phyloP scores from a whole-genome alignment of 2,113 vertebrate genomes.

The Heliornis fulica region DNA sequence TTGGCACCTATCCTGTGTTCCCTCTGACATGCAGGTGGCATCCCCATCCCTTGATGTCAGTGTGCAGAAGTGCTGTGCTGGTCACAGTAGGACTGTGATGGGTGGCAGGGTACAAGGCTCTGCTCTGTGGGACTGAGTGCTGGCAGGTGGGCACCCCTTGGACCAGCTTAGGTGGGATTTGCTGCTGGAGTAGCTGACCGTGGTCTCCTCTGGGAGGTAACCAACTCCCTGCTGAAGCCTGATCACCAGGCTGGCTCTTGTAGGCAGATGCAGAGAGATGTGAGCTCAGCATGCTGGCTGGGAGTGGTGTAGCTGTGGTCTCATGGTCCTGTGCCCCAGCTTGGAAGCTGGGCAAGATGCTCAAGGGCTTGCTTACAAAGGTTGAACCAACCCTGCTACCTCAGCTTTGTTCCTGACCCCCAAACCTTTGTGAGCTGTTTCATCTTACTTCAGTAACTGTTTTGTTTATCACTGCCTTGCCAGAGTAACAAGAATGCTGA shows the following conservation, averaged over 20 bases:
- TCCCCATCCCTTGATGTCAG: background rate
- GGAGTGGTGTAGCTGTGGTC: background rate
- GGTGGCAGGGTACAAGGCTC: too few species aligned
- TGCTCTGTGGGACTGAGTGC: background rate
- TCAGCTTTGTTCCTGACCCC: background rate
- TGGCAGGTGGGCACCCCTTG: background rate
- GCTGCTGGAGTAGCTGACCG: background rate
- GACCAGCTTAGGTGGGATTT: background rate
- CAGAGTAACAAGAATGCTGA: background rate
- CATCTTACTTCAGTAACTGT: conserved; percentile 3
- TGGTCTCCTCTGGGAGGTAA: background rate
- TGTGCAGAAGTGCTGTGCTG: rapidly evolving
- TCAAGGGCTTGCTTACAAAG: background rate
- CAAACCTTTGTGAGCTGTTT: background rate
- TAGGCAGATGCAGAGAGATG: background rate
- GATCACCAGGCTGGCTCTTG: background rate
- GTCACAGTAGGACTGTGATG: background rate
- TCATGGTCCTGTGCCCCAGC: background rate
- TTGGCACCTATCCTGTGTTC: background rate
- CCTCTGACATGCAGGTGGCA: background rate
- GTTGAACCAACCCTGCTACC: background rate
- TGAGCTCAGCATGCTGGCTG: background rate
- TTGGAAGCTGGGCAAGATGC: background rate
- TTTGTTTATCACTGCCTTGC: background rate
- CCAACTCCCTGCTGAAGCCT: background rate